A percentile compares a stretch with the other conserved stretches of the same genome.
Evolutionary conservation across 2,888 invertebrate species (phyloP).

Genomic region (Mimumesa dahlbomi): DNA sequence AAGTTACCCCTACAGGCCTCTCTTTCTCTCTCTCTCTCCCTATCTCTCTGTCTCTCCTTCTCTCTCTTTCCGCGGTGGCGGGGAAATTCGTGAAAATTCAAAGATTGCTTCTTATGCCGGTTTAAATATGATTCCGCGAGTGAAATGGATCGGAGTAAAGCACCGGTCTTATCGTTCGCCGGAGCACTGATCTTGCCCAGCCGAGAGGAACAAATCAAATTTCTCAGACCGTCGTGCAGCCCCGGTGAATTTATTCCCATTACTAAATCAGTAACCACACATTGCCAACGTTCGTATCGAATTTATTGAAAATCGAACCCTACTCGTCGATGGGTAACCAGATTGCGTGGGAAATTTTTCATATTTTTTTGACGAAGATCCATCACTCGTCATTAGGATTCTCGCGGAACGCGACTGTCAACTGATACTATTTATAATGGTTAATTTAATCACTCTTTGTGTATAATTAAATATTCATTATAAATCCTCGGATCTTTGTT

Average conservation of each 20-base stretch:
- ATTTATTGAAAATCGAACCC: slow-evolving; percentile 2
- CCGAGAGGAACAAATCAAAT: slow-evolving; percentile 25
- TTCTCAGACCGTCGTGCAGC: not conserved
- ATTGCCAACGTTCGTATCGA: not conserved
- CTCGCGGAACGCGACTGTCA: no score
- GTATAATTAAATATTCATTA: no score
- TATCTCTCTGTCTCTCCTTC: not conserved
- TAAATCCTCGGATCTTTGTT: no score
- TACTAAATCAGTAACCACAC: slow-evolving; percentile 3
- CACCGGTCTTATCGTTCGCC: not conserved
- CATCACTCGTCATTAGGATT: no score
- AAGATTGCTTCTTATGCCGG: slow-evolving; percentile 2
- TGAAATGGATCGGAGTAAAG: slow-evolving; percentile 12
- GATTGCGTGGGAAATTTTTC: no score
- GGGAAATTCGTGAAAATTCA: slow-evolving; percentile 15
- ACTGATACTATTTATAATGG: no score
- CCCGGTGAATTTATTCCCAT: slow-evolving; percentile 3
- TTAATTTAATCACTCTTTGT: no score
- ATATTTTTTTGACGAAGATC: no score
- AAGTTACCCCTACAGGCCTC: not conserved
- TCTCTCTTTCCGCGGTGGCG: not conserved
- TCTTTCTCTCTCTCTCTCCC: not conserved
- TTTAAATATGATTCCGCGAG: slow-evolving; percentile 7
- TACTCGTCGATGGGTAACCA: no score
- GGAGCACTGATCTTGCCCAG: not conserved